Evolutionary conservation across 1,140 invertebrate species (phyloP).

Genomic region (Drosophila sturtevanti): DNA sequence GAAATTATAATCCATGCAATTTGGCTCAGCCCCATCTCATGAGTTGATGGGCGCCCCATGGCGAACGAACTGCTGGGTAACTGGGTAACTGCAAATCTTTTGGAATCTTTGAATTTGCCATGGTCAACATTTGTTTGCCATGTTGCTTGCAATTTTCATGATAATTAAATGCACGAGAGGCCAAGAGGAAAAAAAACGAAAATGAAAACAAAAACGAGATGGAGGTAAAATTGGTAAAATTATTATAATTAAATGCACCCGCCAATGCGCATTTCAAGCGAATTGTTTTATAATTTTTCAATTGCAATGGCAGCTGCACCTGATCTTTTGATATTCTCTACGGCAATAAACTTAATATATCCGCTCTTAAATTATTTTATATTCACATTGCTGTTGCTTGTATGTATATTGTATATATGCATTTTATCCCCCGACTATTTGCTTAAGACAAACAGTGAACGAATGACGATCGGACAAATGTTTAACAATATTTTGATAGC

Average conservation of each 20-base stretch:
- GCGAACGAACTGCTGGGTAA: conserved; percentile 21
- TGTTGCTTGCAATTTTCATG: conserved; percentile 67
- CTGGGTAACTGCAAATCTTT: not conserved
- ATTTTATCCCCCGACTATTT: conserved; percentile 31
- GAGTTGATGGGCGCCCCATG: conserved; percentile 34
- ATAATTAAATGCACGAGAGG: conserved; percentile 71
- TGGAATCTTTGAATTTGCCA: conserved; percentile 12
- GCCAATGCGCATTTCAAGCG: conserved; percentile 73
- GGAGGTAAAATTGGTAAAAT: conserved; percentile 61
- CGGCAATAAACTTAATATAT: conserved; percentile 78
- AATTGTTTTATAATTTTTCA: conserved; percentile 79
- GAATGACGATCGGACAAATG: conserved; percentile 51
- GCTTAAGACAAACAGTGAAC: conserved; percentile 24
- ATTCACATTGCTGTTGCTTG: not conserved
- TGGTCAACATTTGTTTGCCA: conserved; percentile 38
- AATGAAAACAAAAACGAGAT: too few relatives aligned
- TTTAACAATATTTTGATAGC: conserved; percentile 80
- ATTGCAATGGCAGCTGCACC: conserved; percentile 42
- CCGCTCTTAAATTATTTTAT: conserved; percentile 75
- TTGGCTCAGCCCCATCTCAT: conserved; percentile 44
- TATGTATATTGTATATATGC: not conserved
- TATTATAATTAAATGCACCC: conserved; percentile 81
- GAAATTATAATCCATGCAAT: conserved; percentile 67
- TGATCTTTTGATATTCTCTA: conserved; percentile 1
- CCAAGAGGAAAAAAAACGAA: not conserved